These are phyloP conservation scores for Botia almorhae DNA, from an alignment of 2,797 vertebrate species.

Conservation along the genomic window DNA sequence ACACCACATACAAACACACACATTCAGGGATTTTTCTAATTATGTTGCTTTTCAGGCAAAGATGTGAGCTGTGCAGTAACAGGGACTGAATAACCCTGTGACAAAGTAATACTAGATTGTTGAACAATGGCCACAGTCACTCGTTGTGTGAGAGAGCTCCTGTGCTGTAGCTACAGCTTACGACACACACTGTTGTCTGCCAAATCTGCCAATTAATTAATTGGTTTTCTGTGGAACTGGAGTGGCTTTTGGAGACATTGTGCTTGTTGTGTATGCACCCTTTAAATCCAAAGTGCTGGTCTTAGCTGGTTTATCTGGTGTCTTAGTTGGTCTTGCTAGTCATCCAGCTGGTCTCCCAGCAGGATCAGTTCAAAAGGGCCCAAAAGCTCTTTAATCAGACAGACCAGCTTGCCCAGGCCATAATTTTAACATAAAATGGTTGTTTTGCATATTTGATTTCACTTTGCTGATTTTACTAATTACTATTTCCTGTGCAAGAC, in stretches of 20 bases:
- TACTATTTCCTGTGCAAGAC: not conserved
- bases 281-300: not conserved
- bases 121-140: constrained; percentile 69
- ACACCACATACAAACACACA: constrained; percentile 65
- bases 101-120: constrained; percentile 34
- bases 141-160: not conserved
- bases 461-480: not conserved
- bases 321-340: not conserved
- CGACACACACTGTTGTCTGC: not conserved
- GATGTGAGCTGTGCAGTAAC: constrained; percentile 76
- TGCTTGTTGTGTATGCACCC: not conserved
- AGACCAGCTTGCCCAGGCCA: not conserved
- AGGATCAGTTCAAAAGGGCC: not conserved
- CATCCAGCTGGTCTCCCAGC: not conserved
- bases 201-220: not conserved
- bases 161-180: not conserved
- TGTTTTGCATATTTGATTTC: not conserved
- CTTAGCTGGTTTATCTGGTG: not conserved
- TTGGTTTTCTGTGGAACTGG: not conserved
- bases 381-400: not conserved
- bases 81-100: constrained; percentile 28
- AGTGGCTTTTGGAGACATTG: constrained; percentile 17
- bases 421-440: not conserved
- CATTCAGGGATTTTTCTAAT: constrained; percentile 84
- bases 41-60: constrained; percentile 79